A percentile compares a stretch with the other conserved stretches of the same genome.
Evolutionary conservation across 2,113 vertebrate genomes (phyloP).

Genomic region (Engraulis encrasicolus): DNA sequence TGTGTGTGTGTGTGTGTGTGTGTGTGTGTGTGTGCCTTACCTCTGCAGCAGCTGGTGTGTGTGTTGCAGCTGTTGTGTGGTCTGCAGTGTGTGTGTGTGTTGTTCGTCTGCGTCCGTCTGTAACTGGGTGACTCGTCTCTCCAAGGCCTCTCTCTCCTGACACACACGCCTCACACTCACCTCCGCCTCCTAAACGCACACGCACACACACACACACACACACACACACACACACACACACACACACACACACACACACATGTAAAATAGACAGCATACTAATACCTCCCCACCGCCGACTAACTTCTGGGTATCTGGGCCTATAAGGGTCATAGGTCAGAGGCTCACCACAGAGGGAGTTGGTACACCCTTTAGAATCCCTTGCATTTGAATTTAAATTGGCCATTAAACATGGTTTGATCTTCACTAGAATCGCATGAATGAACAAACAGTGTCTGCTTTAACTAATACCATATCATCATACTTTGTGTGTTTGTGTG

Average conservation of each 20-base stretch:
- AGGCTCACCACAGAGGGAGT: too few species aligned
- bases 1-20: constrained; percentile 37
- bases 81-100: constrained; percentile 45
- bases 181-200: constrained; percentile 56
- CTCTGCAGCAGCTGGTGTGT: constrained; percentile 58
- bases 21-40: constrained; percentile 48
- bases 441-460: too few species aligned
- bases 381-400: too few species aligned
- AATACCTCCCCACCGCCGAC: too few species aligned
- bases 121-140: constrained; percentile 58
- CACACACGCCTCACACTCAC: constrained; percentile 46
- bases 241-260: constrained; percentile 23
- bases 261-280: too few species aligned
- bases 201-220: constrained; percentile 29
- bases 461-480: too few species aligned
- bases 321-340: too few species aligned
- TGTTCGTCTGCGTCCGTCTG: constrained; percentile 57
- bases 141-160: constrained; percentile 50
- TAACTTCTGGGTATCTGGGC: too few species aligned
- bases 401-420: too few species aligned
- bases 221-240: neutral
- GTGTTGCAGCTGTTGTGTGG: constrained; percentile 55
- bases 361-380: too few species aligned
- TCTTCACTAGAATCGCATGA: too few species aligned
- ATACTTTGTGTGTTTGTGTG: too few species aligned